Evolutionary conservation across 2,797 vertebrate species (phyloP).

Genomic region (Pseudochirops corinnae): DNA sequence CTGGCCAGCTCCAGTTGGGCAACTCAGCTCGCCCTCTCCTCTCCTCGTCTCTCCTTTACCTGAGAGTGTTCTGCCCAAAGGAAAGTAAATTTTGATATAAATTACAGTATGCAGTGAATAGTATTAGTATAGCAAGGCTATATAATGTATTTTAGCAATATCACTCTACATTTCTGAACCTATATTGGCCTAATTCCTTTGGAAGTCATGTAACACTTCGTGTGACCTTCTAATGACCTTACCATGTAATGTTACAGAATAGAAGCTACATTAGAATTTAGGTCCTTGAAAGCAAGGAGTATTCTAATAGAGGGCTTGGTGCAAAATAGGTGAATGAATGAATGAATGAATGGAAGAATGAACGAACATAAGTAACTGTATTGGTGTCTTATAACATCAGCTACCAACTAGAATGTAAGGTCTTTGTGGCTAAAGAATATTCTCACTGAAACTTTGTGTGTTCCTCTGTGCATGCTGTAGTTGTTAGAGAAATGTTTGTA

Average conservation of each 20-base stretch:
- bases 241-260: not conserved
- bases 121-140: not conserved
- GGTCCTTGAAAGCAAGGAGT: not conserved
- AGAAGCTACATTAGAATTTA: not conserved
- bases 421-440: not conserved
- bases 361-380: not conserved
- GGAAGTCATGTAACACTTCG: not conserved
- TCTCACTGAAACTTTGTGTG: not conserved
- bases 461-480: not conserved
- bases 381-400: not conserved
- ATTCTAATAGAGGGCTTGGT: not conserved
- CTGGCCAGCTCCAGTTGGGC: no score
- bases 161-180: not conserved
- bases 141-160: not conserved
- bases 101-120: not conserved
- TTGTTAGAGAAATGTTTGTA: not conserved
- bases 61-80: no score
- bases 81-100: not conserved
- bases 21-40: no score
- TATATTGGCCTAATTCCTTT: not conserved
- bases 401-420: not conserved
- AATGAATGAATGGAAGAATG: not conserved
- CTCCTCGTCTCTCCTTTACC: no score
- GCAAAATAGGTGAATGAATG: not conserved
- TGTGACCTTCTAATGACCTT: not conserved